A percentile compares a stretch with the other conserved stretches of the same genome.
Evolutionary conservation across 2,113 vertebrate species (phyloP).

Genomic region (Amblyornis subalaris): DNA sequence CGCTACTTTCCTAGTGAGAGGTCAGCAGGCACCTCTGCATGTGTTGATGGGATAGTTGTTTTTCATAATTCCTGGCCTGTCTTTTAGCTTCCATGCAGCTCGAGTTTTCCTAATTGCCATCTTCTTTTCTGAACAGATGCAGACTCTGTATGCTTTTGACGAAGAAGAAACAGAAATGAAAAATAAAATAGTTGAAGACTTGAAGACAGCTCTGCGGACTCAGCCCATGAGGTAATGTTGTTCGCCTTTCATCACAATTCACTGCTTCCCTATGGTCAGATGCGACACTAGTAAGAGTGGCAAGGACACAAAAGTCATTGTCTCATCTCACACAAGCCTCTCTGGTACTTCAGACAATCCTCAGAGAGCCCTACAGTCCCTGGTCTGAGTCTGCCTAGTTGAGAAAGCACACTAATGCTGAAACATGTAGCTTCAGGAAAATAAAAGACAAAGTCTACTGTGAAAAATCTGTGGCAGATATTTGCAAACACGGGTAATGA

Average conservation of each 20-base stretch:
- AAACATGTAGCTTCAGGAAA: not conserved
- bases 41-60: not conserved
- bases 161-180: constrained; percentile 96
- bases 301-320: constrained; percentile 33
- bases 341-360: not conserved
- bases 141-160: constrained; percentile 90
- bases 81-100: not conserved
- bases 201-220: constrained; percentile 94
- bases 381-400: not conserved
- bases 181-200: constrained; percentile 95
- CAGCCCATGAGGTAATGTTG: constrained; percentile 92
- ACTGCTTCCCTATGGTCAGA: not conserved
- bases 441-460: not conserved
- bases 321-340: not conserved
- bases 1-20: constrained; percentile 5
- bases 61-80: not conserved
- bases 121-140: constrained; percentile 81
- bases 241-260: not conserved
- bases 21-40: not conserved
- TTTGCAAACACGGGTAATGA: not conserved
- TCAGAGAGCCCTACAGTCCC: not conserved
- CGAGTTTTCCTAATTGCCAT: not conserved
- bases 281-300: not conserved
- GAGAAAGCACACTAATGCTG: not conserved
- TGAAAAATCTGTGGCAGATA: not conserved